Evolutionary conservation across 2,888 invertebrate species (phyloP), one percentile per base, ranked within the genome.

Genomic region (Strigamia crassipes): DNA sequence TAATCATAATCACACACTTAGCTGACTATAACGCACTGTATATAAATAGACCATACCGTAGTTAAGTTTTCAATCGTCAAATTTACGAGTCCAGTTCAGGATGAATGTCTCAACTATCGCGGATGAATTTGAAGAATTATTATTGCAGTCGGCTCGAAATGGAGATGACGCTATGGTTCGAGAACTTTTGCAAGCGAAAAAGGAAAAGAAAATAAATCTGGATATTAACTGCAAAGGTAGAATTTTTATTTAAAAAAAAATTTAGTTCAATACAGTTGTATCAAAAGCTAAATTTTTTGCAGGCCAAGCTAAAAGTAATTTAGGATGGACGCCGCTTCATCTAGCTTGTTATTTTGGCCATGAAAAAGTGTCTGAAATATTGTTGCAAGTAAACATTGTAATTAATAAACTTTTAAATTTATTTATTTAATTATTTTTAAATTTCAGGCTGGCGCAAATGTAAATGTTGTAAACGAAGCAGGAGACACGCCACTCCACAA

Each of bases 331-430:
- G 0, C 91, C 92, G 0, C 88, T 93, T 1, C 92, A 92, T 85
- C 87, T 93, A 83, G 91, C 92, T 0, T 90, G 92, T 56, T 93
- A 92, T 86, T 93, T 93, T 87, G 92, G 92, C 0, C 92, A 93
- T 85, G 87, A 87, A 78, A 90, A 90, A 56, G 91, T 92, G 15
- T 92, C 90, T 2, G 88, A 90, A 83, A 87, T 89, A 0, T 86
- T 93, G 18, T 85, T 92, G 8, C 89, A 88, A 85, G 88, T 87
- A 84, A 79, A 21, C 9, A 56, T 18, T 6, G 0, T 18, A 56
- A 56, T 56, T 56, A 5, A 38, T 38, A 38, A 38, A 38, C 10
- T 31, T 10, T 31, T 27, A 9, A 46, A 51, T 42, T 5, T 46
- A 10, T 41, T 78, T 61, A 77, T 61, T 80, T 34, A 77, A 42